Evolutionary conservation across 2,797 vertebrate genomes (phyloP).

Genomic region (Pangasius mekongensis): DNA sequence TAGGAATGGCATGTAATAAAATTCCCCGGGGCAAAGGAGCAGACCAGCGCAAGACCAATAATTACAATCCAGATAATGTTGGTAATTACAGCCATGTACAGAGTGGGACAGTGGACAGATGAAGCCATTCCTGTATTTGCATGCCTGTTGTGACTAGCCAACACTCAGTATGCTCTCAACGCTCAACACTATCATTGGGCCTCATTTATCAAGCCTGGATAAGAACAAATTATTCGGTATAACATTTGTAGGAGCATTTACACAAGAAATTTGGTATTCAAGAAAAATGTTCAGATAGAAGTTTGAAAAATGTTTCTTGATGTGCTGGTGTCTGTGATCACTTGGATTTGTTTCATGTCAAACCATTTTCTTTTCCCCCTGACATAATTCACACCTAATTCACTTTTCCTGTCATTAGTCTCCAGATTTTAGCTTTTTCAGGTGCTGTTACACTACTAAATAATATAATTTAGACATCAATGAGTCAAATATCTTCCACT

Average conservation of each 20-base stretch:
- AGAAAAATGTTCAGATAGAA: neutral
- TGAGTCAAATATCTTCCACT: neutral
- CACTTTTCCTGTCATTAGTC: neutral
- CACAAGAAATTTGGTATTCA: neutral
- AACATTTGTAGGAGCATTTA: neutral
- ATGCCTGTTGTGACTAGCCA: slow-evolving; percentile 20
- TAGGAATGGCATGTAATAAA: slow-evolving; percentile 46
- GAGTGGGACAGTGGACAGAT: slow-evolving; percentile 24
- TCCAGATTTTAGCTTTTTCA: neutral
- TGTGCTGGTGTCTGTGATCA: neutral
- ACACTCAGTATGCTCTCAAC: neutral
- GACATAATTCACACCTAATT: neutral
- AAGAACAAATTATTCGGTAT: too few relatives aligned
- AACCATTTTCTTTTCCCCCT: neutral
- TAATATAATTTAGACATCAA: neutral
- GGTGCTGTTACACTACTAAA: neutral
- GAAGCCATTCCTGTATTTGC: slow-evolving; percentile 18
- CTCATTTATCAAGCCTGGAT: neutral
- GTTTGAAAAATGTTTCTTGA: neutral
- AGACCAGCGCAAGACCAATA: slow-evolving; percentile 39
- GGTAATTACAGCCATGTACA: slow-evolving; percentile 40
- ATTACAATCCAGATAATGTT: slow-evolving; percentile 48
- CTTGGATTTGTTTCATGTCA: neutral
- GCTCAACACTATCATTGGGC: neutral
- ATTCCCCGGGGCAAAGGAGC: slow-evolving; percentile 42